phyloP scores from a whole-genome alignment of 2,888 invertebrate species.

The Poecilus cupreus region DNA sequence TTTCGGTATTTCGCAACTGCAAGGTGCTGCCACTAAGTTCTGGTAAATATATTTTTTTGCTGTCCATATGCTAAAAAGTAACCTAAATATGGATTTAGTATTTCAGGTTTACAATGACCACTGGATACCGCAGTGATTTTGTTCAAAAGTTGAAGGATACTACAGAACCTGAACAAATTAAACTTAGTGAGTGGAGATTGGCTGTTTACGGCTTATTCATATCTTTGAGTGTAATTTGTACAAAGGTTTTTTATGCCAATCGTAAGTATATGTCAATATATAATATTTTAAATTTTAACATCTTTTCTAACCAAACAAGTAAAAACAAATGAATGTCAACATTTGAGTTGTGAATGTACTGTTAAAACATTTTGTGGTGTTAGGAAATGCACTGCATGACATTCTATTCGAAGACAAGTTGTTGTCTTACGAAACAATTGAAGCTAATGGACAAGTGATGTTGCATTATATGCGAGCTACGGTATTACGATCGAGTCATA shows the following conservation, averaged over 20 bases:
- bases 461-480: slow-evolving; percentile 68
- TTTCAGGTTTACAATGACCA: slow-evolving; percentile 33
- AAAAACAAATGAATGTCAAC: slow-evolving; percentile 27
- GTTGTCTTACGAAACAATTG: slow-evolving; percentile 67
- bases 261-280: slow-evolving; percentile 67
- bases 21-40: slow-evolving; percentile 39
- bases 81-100: slow-evolving; percentile 22
- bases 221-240: slow-evolving; percentile 67
- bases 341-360: slow-evolving; percentile 17
- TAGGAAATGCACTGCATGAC: slow-evolving; percentile 65
- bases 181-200: slow-evolving; percentile 68
- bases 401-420: slow-evolving; percentile 67
- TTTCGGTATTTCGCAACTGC: slow-evolving; percentile 17
- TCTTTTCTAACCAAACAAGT: slow-evolving; percentile 11
- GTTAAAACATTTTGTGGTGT: slow-evolving; percentile 58
- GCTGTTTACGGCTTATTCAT: slow-evolving; percentile 68
- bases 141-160: slow-evolving; percentile 45
- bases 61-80: slow-evolving; percentile 6
- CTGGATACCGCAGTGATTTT: slow-evolving; percentile 53
- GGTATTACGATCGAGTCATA: slow-evolving; percentile 67
- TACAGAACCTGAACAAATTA: slow-evolving; percentile 44
- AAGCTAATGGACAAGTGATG: slow-evolving; percentile 69
- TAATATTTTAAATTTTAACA: not conserved
- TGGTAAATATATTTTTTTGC: slow-evolving; percentile 41
- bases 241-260: slow-evolving; percentile 67